Evolutionary conservation across 2,113 vertebrate genomes (phyloP), one percentile per base, ranked within the genome.

Genomic region (Sciurus niger): DNA sequence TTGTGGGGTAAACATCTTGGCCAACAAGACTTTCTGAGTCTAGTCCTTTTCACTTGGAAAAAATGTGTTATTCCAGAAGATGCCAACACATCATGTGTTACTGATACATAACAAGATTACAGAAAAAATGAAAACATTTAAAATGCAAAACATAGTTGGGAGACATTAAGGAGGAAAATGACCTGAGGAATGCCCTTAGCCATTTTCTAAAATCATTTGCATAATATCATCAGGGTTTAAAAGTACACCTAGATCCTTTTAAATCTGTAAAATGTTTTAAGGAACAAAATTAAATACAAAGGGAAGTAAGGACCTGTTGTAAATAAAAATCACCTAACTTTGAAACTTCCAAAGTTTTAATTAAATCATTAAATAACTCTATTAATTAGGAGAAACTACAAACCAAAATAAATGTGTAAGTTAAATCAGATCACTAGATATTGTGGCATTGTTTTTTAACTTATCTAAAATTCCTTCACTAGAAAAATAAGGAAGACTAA

Each of bases 21-120:
- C 79, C 5, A 8, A 48, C 87, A 72, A 79, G 51, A 40, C 94
- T 96, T 87, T 92, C 97, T 58, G 87, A 86, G 88, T 90, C 93
- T 93, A 97, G 84, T 67, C 88, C 84, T 96, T 79, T 93, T 97
- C 85, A 86, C 76, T 96, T 97, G 96, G 92, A 98, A 95, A 60
- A 95, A 98, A 94, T 85, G 53, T 82, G 77, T 82, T 96, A 89
- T 95, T 98, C 92, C 91, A 95, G 58, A 72, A 90, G 91, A 97
- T 2, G 85, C 96, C 96, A 97, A 83, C 87, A 97, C 76, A 70
- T 96, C 92, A 92, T 28, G 85, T 92, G 70, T 85, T 78, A 87
- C 92, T 95, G 53, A 95, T 97, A 96, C 55, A 37, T 94, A 96
- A 96, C 93, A 96, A 98, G 94, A 96, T 97, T 97, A 97, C 0